Evolutionary conservation across 2,797 vertebrate genomes (phyloP).

Genomic region (Megalops cyprinoides): DNA sequence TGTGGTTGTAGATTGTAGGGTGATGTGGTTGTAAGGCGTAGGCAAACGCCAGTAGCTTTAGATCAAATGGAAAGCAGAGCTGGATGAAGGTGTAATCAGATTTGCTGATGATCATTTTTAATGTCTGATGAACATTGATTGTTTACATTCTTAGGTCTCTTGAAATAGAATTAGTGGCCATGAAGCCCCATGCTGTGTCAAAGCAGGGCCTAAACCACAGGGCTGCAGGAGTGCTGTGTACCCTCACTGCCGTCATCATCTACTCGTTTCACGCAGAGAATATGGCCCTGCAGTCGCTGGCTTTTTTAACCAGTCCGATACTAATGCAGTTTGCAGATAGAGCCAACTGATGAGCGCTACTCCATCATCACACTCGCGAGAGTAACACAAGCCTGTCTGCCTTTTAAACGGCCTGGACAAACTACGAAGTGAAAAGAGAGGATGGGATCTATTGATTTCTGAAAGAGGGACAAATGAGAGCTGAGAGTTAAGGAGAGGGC

Average conservation of each 20-base stretch:
- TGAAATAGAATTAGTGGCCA: neutral
- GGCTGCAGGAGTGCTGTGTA: neutral
- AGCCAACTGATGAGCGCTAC: slow-evolving; percentile 22
- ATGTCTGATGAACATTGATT: slow-evolving; percentile 11
- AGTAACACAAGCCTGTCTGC: slow-evolving; percentile 19
- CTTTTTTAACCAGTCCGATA: neutral
- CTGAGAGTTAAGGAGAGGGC: slow-evolving; percentile 30
- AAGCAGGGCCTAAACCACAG: too few relatives aligned
- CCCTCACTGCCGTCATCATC: neutral
- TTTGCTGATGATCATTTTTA: slow-evolving; percentile 11
- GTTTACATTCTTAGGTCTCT: neutral
- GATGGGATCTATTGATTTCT: slow-evolving; percentile 77
- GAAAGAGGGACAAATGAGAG: slow-evolving; percentile 34
- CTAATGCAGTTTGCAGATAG: slow-evolving; percentile 26
- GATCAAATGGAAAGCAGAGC: neutral
- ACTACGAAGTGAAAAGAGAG: slow-evolving; percentile 56
- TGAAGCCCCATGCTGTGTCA: neutral
- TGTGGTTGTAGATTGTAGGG: too few relatives aligned
- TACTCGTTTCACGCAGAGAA: neutral
- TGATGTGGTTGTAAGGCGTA: too few relatives aligned
- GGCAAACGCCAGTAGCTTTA: slow-evolving; percentile 6
- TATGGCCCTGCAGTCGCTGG: neutral
- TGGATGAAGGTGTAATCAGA: neutral
- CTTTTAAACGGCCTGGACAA: slow-evolving; percentile 27
- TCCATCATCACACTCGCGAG: neutral